A percentile compares a stretch with the other conserved stretches of the same genome.
phyloP scores from a whole-genome alignment of 2,888 invertebrate species.

The Acrobasis repandana region DNA sequence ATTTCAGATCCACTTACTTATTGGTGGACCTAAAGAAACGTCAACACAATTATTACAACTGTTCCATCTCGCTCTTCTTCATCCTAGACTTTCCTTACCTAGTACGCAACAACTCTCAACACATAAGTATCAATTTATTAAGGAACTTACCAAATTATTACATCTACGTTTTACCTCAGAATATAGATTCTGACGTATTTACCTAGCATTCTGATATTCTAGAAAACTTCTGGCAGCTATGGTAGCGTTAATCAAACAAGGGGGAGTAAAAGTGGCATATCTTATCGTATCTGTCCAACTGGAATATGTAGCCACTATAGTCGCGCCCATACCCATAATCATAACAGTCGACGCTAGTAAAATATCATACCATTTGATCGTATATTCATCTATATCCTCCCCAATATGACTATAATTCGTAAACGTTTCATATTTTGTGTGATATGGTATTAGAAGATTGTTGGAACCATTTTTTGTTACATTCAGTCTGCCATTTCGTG shows the following conservation, averaged over 20 bases:
- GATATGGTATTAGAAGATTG: background rate
- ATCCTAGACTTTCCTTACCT: too few relatives aligned
- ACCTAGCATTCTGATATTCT: constrained; percentile 21
- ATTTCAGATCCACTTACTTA: too few relatives aligned
- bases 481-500: constrained; percentile 32
- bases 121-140: too few relatives aligned
- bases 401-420: constrained; percentile 38
- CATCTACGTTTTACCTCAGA: too few relatives aligned
- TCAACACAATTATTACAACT: too few relatives aligned
- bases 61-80: too few relatives aligned
- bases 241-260: constrained; percentile 87
- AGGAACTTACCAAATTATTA: too few relatives aligned
- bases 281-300: constrained; percentile 86
- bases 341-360: constrained; percentile 83
- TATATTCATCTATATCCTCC: constrained; percentile 45
- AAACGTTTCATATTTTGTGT: constrained; percentile 63
- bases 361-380: constrained; percentile 72
- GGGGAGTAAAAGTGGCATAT: constrained; percentile 86
- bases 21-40: too few relatives aligned
- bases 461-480: constrained; percentile 13
- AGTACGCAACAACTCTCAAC: too few relatives aligned
- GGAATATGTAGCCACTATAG: constrained; percentile 86
- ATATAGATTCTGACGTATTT: too few relatives aligned
- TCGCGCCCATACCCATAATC: constrained; percentile 84
- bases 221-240: constrained; percentile 68